Base-by-base conservation (phyloP, 2,888 invertebrate genomes). In the Caenorhabditis panamensis region DNA sequence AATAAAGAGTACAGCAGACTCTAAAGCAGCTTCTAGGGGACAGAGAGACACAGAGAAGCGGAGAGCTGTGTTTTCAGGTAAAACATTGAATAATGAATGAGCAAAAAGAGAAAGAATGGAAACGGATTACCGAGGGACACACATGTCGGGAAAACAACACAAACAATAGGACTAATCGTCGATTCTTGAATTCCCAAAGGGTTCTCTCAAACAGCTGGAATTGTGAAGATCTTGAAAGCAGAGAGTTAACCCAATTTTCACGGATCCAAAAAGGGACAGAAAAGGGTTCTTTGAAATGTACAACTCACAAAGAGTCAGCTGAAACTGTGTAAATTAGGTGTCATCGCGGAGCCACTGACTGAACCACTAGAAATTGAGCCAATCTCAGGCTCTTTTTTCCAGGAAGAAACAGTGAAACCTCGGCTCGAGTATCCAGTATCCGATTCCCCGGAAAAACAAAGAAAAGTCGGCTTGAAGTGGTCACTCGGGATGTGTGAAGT, bases 131-230 rank as follows among this genome's bases (percentile, higher is more conserved):
- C 1, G n/a, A 49, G 11, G 9, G 13, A 9, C 31, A 31, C n/a
- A n/a, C n/a, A n/a, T n/a, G n/a, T n/a, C n/a, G n/a, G n/a, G n/a
- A 54, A 41, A 53, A 61, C 59, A 69, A 69, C 53, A 61, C 51
- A 44, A 16, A 66, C 44, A 67, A 36, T 11, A 44, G 26, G 37
- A 20, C 56, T 67, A 61, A 69, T 51, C 51, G 53, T 41, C n/a
- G n/a, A n/a, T n/a, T n/a, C n/a, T n/a, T n/a, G 61, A 36, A 67
- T 67, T 67, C 67, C 56, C 56, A 37, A 56, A 26, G 54, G 56
- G 56, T 16, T 26, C n/a, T n/a, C n/a, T n/a, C n/a, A 31, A 31
- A 31, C 9, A 9, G 4, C 5, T 6, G 31, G 31, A 31, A 31
- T 6, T 31, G 4, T 31, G 31, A 31, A 31, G 5, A 31, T 31